Base-by-base conservation (phyloP, 2,888 invertebrate genomes). In the Deilephila elpenor region DNA sequence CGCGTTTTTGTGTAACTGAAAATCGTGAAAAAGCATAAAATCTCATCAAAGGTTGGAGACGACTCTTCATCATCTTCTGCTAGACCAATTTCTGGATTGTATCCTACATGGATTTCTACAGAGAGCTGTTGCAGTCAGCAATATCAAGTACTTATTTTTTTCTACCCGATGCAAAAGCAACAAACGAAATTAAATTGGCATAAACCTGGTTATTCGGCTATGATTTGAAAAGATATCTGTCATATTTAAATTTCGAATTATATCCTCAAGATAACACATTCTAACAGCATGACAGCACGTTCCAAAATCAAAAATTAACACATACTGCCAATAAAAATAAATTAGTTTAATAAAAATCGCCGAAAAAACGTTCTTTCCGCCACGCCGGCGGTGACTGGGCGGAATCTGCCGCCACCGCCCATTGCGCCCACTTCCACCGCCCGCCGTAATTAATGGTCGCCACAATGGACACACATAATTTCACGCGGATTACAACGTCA, bases 401-500 rank as follows among this genome's bases (percentile, higher is more conserved):
- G 73, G 11, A 70, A 75, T 62, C 84, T 82, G 79, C 82, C 83
- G 85, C 82, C 86, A 84, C 90, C 89, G 89, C 84, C 86, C 72
- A 32, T 83, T 85, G 76, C 76, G 80, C 75, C 70, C 80, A 74
- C 80, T 82, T 78, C 56, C 80, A 79, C 77, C 70, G 72, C 75
- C 85, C 75, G 75, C 77, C 77, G 82, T 89, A 91, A 93, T 93
- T 89, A 88, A 83, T 79, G 86, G 86, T 86, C 89, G 91, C 74
- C 75, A 79, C 64, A 75, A 74, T 76, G 67, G 75, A 76, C 74
- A 86, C 88, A 83, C 79, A 86, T 89, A 89, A 93, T 94, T 94
- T 93, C 93, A 94, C 88, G 92, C 85, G 75, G 84, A 90, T 93
- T 89, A 92, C 84, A 88, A 86, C 32, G 53, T 61, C 62, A 73